Evolutionary conservation across 2,797 vertebrate species (phyloP).

Genomic region (Erpetoichthys calabaricus): DNA sequence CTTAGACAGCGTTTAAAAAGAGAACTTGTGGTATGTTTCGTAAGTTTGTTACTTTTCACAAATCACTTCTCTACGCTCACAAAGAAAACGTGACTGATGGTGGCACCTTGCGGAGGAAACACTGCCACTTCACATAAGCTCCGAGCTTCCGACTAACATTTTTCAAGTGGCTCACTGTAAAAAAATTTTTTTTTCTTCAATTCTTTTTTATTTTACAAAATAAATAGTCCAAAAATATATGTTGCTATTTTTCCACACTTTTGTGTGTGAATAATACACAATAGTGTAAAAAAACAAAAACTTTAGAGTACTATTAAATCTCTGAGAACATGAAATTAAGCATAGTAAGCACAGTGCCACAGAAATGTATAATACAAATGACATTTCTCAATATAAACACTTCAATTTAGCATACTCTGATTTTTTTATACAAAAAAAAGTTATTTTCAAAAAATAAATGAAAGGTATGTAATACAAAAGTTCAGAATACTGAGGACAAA

Average conservation of each 20-base stretch:
- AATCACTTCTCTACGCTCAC: conserved; percentile 21
- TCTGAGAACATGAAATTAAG: not conserved
- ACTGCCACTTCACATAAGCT: not conserved
- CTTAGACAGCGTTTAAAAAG: too few relatives aligned
- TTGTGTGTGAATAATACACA: not conserved
- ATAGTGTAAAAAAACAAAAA: not conserved
- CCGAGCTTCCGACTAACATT: too few relatives aligned
- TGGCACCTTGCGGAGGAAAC: not conserved
- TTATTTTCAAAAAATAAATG: not conserved
- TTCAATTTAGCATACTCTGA: not conserved
- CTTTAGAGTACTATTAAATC: not conserved
- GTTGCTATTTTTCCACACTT: not conserved
- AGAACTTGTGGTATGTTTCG: conserved; percentile 34
- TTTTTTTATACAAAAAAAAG: not conserved
- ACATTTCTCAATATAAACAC: not conserved
- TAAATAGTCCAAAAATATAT: not conserved
- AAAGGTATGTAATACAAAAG: not conserved
- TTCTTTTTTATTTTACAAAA: conserved; percentile 1
- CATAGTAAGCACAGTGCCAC: not conserved
- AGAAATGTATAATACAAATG: not conserved
- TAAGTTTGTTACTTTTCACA: conserved; percentile 34
- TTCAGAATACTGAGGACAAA: not conserved
- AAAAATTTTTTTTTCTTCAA: not conserved
- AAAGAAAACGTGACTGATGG: conserved; percentile 10
- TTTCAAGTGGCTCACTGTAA: too few relatives aligned